A percentile compares a stretch with the other conserved stretches of the same genome.
These are phyloP conservation scores for Anableps anableps DNA, from an alignment of 2,797 vertebrate genomes.

Conservation along the genomic window DNA sequence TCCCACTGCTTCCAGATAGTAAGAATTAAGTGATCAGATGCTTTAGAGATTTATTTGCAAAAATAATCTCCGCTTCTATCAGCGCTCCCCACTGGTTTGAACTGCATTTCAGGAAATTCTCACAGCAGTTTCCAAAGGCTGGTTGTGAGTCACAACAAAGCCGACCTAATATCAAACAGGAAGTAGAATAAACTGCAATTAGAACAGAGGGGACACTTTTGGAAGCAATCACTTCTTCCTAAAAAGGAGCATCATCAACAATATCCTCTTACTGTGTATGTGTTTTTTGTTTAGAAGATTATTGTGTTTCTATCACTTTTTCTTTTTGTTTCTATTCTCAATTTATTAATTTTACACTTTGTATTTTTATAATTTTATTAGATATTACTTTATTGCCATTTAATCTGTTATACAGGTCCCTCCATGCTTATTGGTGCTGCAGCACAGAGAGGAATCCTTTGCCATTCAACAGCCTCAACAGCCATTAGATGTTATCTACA, in stretches of 20 bases:
- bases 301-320: background rate
- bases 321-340: background rate
- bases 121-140: constrained; percentile 12
- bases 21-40: constrained; percentile 14
- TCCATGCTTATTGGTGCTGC: background rate
- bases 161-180: background rate
- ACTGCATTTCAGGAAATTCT: constrained; percentile 11
- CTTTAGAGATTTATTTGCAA: constrained; percentile 32
- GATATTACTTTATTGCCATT: background rate
- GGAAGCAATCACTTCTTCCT: background rate
- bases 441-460: background rate
- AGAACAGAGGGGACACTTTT: constrained; percentile 2
- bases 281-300: background rate
- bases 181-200: constrained; percentile 4
- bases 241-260: constrained; percentile 7
- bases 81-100: constrained; percentile 28
- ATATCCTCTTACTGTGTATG: background rate
- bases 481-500: background rate
- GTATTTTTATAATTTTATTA: background rate
- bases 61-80: constrained; percentile 20
- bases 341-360: background rate
- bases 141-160: constrained; percentile 13
- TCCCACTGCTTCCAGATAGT: constrained; percentile 5
- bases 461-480: background rate
- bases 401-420: background rate